Base-by-base conservation (phyloP, 2,797 vertebrate genomes). In the Acanthurus tractus region DNA sequence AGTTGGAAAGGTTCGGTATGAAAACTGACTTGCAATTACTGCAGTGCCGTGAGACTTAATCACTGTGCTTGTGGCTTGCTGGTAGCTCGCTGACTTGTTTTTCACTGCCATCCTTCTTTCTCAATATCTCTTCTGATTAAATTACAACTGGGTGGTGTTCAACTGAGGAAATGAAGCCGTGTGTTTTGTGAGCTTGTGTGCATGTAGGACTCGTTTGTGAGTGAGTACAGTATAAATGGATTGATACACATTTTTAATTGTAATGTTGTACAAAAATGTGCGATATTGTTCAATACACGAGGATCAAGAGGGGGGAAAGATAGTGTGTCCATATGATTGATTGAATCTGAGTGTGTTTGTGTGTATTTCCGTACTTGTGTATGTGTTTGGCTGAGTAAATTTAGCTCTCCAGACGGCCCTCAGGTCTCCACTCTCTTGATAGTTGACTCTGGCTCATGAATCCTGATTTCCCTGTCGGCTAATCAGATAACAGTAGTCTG, bases 401-500 rank as follows among this genome's bases (percentile, higher is more conserved):
- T 83, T 78, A 62, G 63, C 12, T 70, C 40, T 68, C 79, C 66
- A 71, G 74, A 63, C 52, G 5, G 25, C 62, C 74, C 3, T 84
- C 77, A 77, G 76, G 69, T 74, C 79, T 62, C 29, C n/a, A 11
- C 44, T 78, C 55, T 78, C 70, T 46, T 18, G 23, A 20, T 58
- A 50, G 75, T 74, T 86, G 76, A 76, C 50, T 79, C 54, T 5
- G 17, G 68, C 78, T 76, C 61, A 89, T 93, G 84, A 93, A 90
- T 92, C 52, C 71, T 86, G 82, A 87, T 88, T 90, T 90, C 56
- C 63, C 70, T 46, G 50, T 40, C 38, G 10, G 50, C 67, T 91
- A 90, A 94, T 94, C 83, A 65, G 83, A 91, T 94, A 80, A 88
- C 44, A 29, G 70, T 70, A 69, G 75, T 78, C 74, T 76, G 76